These are phyloP conservation scores for Dreissena polymorpha DNA, from an alignment of 1,140 invertebrate species.

Conservation along the genomic window DNA sequence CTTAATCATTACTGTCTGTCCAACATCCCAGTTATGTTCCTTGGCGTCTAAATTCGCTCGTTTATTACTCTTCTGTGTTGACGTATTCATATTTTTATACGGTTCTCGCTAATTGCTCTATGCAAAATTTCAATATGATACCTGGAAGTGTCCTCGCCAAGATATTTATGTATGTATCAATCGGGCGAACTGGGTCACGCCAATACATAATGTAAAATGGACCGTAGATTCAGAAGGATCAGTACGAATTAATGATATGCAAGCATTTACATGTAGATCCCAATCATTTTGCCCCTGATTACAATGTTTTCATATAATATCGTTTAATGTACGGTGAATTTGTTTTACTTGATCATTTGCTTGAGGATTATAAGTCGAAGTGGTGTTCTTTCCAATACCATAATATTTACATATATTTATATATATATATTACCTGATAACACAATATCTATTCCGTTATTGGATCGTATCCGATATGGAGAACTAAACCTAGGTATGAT, in stretches of 20 bases:
- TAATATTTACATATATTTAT: neutral
- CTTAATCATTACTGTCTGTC: slow-evolving; percentile 1
- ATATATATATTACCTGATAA: neutral
- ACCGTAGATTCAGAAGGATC: neutral
- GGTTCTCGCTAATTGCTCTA: slow-evolving; percentile 11
- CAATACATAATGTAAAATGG: slow-evolving; percentile 29
- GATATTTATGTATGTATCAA: neutral
- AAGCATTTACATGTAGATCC: neutral
- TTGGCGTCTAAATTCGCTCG: slow-evolving; percentile 5
- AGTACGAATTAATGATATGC: neutral
- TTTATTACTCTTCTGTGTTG: neutral
- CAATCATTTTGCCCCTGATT: neutral
- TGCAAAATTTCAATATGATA: no score
- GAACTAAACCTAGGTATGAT: no score
- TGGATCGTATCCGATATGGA: no score
- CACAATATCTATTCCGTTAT: no score
- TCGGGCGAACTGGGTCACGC: neutral
- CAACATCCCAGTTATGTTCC: neutral
- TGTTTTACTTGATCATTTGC: slow-evolving; percentile 17
- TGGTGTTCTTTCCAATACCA: neutral
- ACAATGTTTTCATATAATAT: neutral
- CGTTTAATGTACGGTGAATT: neutral
- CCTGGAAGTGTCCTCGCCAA: no score
- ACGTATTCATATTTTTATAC: neutral
- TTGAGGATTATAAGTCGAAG: slow-evolving; percentile 5